These are phyloP conservation scores for Himalopsyche japonica DNA, from an alignment of 2,888 invertebrate genomes.

Conservation along the genomic window DNA sequence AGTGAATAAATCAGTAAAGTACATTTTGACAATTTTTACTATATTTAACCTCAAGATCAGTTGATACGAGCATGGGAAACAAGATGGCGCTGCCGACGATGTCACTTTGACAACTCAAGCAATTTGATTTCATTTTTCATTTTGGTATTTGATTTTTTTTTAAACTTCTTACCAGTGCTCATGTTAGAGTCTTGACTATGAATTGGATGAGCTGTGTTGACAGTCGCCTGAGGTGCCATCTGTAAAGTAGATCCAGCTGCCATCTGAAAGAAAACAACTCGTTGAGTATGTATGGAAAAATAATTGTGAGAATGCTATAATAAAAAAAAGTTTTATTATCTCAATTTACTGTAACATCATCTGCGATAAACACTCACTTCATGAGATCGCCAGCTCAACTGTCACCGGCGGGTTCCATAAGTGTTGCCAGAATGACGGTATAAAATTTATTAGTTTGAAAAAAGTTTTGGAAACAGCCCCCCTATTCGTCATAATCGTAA, in stretches of 20 bases:
- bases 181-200: conserved; percentile 97
- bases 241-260: conserved; percentile 91
- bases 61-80: neutral
- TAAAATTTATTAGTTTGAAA: neutral
- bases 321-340: neutral
- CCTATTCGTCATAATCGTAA: neutral
- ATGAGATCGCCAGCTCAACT: neutral
- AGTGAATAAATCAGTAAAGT: neutral
- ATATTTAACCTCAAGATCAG: neutral
- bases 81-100: conserved; percentile 24
- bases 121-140: neutral
- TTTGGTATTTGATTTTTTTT: conserved; percentile 6
- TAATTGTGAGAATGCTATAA: neutral
- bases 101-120: neutral
- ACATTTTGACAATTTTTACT: neutral
- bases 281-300: neutral
- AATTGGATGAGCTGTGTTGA: conserved; percentile 79
- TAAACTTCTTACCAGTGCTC: conserved; percentile 79
- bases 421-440: neutral
- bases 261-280: conserved; percentile 63
- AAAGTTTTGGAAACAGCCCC: neutral
- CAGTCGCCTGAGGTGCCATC: conserved; percentile 94
- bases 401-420: neutral
- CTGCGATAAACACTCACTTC: neutral
- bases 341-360: neutral